phyloP scores from a whole-genome alignment of 2,113 vertebrate species.

The Larimichthys polyactis region DNA sequence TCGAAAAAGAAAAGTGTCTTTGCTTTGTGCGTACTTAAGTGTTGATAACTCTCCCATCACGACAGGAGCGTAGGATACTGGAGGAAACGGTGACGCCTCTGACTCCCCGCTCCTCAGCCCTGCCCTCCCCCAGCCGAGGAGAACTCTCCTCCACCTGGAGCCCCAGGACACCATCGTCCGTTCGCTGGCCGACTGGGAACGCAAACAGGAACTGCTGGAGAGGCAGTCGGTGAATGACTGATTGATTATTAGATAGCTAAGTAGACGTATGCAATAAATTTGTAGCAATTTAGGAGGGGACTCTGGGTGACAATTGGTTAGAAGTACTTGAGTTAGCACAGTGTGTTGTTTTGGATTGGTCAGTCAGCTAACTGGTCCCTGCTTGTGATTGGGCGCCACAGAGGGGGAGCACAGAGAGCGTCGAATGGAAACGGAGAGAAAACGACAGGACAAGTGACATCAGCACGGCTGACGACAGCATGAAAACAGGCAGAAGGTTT shows the following conservation, averaged over 20 bases:
- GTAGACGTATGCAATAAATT: not conserved
- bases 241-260: not conserved
- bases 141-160: conserved; percentile 75
- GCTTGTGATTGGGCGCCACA: conserved; percentile 46
- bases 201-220: conserved; percentile 78
- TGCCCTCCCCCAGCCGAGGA: conserved; percentile 83
- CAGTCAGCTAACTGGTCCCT: not conserved
- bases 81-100: conserved; percentile 94
- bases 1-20: not conserved
- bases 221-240: conserved; percentile 76
- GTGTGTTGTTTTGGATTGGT: not conserved
- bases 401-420: conserved; percentile 63
- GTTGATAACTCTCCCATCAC: not conserved
- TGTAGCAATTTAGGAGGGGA: not conserved
- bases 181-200: conserved; percentile 81
- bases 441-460: conserved; percentile 74
- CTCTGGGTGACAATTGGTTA: not conserved
- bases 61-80: conserved; percentile 94
- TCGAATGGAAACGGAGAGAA: conserved; percentile 64
- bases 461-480: conserved; percentile 77
- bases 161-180: conserved; percentile 73
- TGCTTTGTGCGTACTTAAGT: not conserved
- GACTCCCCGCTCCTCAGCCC: conserved; percentile 77
- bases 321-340: no score
- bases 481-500: conserved; percentile 77